Evolutionary conservation across 2,888 invertebrate genomes (phyloP).

Genomic region (Agonopterix heracliana): DNA sequence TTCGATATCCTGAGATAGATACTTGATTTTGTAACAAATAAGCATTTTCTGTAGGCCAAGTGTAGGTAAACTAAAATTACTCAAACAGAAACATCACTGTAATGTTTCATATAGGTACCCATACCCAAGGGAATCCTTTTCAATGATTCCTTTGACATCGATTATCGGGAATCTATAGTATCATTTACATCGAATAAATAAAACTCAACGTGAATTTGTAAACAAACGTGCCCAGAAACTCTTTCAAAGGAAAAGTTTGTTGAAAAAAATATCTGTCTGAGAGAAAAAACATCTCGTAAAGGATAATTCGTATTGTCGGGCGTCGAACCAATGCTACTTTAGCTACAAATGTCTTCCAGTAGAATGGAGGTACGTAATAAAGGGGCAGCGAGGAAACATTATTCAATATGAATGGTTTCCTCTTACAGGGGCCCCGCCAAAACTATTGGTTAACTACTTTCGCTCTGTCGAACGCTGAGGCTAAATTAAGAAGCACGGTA

Average conservation of each 20-base stretch:
- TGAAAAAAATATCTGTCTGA: slow-evolving; percentile 15
- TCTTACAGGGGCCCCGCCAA: slow-evolving; percentile 41
- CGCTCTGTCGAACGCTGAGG: slow-evolving; percentile 30
- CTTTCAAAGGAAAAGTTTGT: slow-evolving; percentile 1
- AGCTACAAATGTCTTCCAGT: slow-evolving; percentile 44
- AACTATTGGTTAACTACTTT: slow-evolving; percentile 54
- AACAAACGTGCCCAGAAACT: slow-evolving; percentile 1
- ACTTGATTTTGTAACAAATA: too few relatives aligned
- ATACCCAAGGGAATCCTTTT: too few relatives aligned
- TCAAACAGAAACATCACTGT: too few relatives aligned
- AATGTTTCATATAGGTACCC: too few relatives aligned
- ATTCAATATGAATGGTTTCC: slow-evolving; percentile 64
- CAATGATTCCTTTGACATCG: too few relatives aligned
- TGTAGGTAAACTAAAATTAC: too few relatives aligned
- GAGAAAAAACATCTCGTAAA: slow-evolving; percentile 20
- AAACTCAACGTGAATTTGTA: neutral
- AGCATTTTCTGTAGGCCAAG: too few relatives aligned
- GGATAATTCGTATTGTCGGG: slow-evolving; percentile 34
- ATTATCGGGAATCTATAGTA: too few relatives aligned
- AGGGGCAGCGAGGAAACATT: slow-evolving; percentile 55
- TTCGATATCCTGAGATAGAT: too few relatives aligned
- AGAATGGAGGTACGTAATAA: slow-evolving; percentile 44
- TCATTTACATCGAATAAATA: too few relatives aligned
- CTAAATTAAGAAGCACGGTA: slow-evolving; percentile 30
- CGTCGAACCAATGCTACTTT: slow-evolving; percentile 39